Percentiles rank a stretch among this genome's conserved stretches.
phyloP scores from a whole-genome alignment of 2,113 vertebrate species.

The Thryonomys swinderianus region DNA sequence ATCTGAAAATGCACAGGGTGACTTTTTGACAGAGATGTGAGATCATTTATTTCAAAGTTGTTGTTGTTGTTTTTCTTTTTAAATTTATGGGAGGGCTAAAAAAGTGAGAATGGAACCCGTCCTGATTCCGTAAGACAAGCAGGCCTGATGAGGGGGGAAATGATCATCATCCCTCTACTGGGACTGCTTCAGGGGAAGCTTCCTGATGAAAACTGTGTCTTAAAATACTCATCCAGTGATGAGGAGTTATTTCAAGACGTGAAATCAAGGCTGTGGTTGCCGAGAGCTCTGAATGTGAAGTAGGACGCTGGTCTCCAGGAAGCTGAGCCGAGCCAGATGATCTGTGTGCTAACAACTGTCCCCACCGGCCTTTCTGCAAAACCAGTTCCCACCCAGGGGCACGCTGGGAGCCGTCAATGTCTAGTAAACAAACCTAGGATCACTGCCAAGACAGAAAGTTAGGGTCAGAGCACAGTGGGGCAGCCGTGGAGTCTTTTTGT shows the following conservation, averaged over 20 bases:
- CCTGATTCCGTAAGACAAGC: constrained; percentile 72
- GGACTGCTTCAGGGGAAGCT: constrained; percentile 66
- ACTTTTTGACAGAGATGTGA: constrained; percentile 35
- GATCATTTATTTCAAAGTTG: neutral
- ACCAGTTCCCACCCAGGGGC: neutral
- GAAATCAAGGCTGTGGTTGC: neutral
- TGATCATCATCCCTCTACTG: constrained; percentile 61
- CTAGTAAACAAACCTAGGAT: neutral
- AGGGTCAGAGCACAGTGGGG: neutral
- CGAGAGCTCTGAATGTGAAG: neutral
- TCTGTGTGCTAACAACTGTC: neutral
- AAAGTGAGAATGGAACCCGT: constrained; percentile 43
- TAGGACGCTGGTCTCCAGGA: neutral
- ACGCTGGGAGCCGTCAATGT: neutral
- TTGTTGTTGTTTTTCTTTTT: neutral
- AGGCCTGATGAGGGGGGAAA: constrained; percentile 56
- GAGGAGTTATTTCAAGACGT: constrained; percentile 72
- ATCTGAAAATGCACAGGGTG: constrained; percentile 73
- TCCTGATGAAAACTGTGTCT: constrained; percentile 74
- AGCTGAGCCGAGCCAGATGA: neutral
- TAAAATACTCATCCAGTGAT: constrained; percentile 71
- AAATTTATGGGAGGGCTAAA: neutral
- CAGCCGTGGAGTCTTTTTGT: neutral
- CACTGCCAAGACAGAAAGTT: neutral
- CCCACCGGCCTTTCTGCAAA: neutral